phyloP scores from a whole-genome alignment of 2,113 vertebrate species.

The Apodemus speciosus region DNA sequence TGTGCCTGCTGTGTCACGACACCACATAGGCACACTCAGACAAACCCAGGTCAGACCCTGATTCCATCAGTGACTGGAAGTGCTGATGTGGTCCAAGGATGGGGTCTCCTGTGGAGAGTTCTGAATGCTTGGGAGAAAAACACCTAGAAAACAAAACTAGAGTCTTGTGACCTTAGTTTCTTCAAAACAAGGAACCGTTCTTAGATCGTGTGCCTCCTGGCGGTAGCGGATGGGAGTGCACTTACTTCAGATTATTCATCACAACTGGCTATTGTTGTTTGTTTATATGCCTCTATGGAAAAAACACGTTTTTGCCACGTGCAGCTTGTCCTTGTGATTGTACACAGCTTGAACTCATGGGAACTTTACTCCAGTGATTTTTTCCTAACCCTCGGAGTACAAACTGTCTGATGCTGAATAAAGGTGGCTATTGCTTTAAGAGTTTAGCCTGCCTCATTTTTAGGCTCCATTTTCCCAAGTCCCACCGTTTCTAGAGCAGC shows the following conservation, averaged over 20 bases:
- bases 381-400: neutral
- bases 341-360: neutral
- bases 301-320: neutral
- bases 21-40: neutral
- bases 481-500: neutral
- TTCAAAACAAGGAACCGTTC: neutral
- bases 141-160: neutral
- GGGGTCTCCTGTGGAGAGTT: neutral
- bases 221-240: neutral
- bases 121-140: neutral
- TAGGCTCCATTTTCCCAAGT: neutral
- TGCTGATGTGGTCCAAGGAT: neutral
- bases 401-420: neutral
- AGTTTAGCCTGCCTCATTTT: neutral
- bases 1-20: neutral
- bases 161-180: neutral
- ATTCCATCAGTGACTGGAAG: neutral
- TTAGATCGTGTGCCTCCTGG: neutral
- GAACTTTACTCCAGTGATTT: neutral
- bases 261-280: neutral
- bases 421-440: neutral
- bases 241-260: neutral
- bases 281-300: neutral
- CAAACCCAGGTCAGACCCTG: neutral
- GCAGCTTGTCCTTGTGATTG: neutral